phyloP scores from a whole-genome alignment of 2,888 invertebrate genomes.

The Notodromas monacha region DNA sequence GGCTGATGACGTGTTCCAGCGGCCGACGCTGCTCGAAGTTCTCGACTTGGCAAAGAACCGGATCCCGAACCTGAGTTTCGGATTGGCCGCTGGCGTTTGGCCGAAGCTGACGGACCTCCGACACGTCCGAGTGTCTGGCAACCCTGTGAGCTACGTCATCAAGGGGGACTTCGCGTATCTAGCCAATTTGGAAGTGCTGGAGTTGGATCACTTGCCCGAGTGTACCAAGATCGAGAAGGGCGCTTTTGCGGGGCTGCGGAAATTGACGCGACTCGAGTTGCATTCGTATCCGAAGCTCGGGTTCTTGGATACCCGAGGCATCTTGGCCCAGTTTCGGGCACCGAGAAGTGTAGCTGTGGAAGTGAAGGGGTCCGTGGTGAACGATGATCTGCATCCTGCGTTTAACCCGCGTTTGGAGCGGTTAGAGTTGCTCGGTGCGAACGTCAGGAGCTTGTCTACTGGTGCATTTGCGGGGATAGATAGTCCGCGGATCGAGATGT shows the following conservation, averaged over 20 bases:
- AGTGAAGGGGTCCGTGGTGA: slow-evolving; percentile 41
- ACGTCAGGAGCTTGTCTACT: slow-evolving; percentile 40
- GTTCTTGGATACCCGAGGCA: slow-evolving; percentile 35
- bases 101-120: slow-evolving; percentile 33
- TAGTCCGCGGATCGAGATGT: slow-evolving; percentile 31
- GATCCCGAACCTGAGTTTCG: slow-evolving; percentile 12
- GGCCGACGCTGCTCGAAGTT: slow-evolving; percentile 40
- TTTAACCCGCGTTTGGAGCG: slow-evolving; percentile 41
- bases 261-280: neutral
- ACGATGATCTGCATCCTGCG: slow-evolving; percentile 18
- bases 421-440: slow-evolving; percentile 35
- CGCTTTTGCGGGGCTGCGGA: slow-evolving; percentile 31
- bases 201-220: slow-evolving; percentile 29
- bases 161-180: slow-evolving; percentile 40
- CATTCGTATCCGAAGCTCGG: slow-evolving; percentile 21
- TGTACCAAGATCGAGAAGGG: slow-evolving; percentile 46
- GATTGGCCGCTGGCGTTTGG: slow-evolving; percentile 32
- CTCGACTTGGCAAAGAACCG: slow-evolving; percentile 42
- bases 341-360: slow-evolving; percentile 46
- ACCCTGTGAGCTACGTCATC: slow-evolving; percentile 40
- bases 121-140: slow-evolving; percentile 40
- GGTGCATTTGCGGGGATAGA: slow-evolving; percentile 38
- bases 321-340: slow-evolving; percentile 35
- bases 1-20: slow-evolving; percentile 31
- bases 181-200: slow-evolving; percentile 24